Evolutionary conservation across 2,888 invertebrate species (phyloP).

Genomic region (Drosophila nigricruria): DNA sequence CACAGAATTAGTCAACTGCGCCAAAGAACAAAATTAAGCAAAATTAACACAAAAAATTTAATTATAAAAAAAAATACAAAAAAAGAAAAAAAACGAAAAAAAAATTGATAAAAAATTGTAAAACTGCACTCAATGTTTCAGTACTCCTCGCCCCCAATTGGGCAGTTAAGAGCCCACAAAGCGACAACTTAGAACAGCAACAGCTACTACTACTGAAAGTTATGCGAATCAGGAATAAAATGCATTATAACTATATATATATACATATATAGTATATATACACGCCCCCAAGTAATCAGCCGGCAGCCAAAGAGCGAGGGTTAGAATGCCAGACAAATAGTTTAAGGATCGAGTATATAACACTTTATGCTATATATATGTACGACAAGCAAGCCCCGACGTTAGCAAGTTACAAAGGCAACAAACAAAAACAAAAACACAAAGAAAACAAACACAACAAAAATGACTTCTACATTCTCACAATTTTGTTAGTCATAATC

Average conservation of each 20-base stretch:
- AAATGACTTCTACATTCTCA: conserved; percentile 81
- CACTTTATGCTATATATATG: conserved; percentile 42
- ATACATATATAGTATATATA: conserved; percentile 21
- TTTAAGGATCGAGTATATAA: conserved; percentile 51
- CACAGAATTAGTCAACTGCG: conserved; percentile 64
- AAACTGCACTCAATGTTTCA: conserved; percentile 79
- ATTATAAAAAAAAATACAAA: conserved; percentile 31
- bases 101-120: conserved; percentile 68
- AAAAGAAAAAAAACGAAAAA: conserved; percentile 32
- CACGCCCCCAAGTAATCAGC: conserved; percentile 47
- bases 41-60: conserved; percentile 60
- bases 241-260: conserved; percentile 63
- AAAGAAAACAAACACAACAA: conserved; percentile 32
- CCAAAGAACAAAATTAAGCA: conserved; percentile 59
- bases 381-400: conserved; percentile 16
- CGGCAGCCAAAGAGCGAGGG: conserved; percentile 57
- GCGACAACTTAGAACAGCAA: conserved; percentile 41
- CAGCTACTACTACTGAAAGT: conserved; percentile 51
- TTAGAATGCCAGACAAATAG: conserved; percentile 55
- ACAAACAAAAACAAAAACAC: conserved; percentile 37
- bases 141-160: conserved; percentile 36
- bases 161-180: conserved; percentile 25
- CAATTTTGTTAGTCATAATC: conserved; percentile 80
- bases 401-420: conserved; percentile 34
- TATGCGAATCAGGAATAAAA: conserved; percentile 62